Conservation (phyloP, 1,140 invertebrate species). For the Notospermus geniculatus region DNA sequence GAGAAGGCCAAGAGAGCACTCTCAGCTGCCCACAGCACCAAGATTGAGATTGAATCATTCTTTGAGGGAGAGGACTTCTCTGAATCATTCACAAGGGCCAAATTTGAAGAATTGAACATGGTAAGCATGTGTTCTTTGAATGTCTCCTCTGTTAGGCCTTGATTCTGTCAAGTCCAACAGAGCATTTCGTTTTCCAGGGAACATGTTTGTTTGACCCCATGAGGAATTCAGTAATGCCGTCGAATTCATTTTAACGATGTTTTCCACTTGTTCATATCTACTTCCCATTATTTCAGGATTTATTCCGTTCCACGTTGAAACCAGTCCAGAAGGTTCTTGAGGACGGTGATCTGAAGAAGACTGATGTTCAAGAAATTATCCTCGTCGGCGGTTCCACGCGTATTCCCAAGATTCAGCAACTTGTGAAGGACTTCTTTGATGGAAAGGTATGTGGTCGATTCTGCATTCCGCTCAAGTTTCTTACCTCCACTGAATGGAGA, state of each 20-base stretch:
- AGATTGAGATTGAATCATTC: slow-evolving; percentile 99
- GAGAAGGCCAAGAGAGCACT: slow-evolving; percentile 97
- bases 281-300: slow-evolving; percentile 63
- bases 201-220: no score
- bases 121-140: no score
- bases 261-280: no score
- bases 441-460: slow-evolving; percentile 37
- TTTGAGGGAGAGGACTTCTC: slow-evolving; percentile 99
- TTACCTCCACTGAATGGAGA: no score
- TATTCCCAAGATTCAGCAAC: slow-evolving; percentile 98
- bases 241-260: no score
- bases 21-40: slow-evolving; percentile 91
- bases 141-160: no score
- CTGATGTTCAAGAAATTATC: slow-evolving; percentile 98
- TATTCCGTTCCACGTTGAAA: slow-evolving; percentile 97
- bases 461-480: no score
- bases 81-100: slow-evolving; percentile 97
- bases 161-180: no score
- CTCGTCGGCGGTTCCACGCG: slow-evolving; percentile 97
- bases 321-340: slow-evolving; percentile 81
- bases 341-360: slow-evolving; percentile 98
- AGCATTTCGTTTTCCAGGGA: no score
- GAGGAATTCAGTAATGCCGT: no score
- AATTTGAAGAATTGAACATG: slow-evolving; percentile 99
- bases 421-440: slow-evolving; percentile 98